phyloP scores from a whole-genome alignment of 2,888 invertebrate species.

The Coecobrya sp. region DNA sequence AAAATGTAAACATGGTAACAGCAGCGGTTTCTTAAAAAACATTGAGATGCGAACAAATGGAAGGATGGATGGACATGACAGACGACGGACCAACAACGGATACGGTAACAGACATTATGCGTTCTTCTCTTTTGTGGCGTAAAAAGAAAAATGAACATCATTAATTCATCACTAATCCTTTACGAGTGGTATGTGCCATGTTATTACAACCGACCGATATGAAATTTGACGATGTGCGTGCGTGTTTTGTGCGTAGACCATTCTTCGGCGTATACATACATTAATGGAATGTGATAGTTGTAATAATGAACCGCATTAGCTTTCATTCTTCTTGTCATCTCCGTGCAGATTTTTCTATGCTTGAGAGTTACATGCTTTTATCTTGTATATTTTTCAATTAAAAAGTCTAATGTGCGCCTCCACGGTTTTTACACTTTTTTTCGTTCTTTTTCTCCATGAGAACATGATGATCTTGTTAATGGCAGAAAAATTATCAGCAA shows the following conservation, averaged over 20 bases:
- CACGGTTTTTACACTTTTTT: conserved; percentile 21
- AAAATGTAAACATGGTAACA: conserved; percentile 34
- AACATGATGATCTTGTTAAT: neutral
- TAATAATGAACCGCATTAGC: conserved; percentile 42
- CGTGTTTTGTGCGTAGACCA: neutral
- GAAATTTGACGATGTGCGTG: neutral
- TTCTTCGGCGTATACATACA: neutral
- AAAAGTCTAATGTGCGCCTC: neutral
- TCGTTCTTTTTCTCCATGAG: conserved; percentile 39
- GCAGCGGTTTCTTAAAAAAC: neutral
- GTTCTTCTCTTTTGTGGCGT: neutral
- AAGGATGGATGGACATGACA: conserved; percentile 15
- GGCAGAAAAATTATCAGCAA: neutral
- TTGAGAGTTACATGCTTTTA: neutral
- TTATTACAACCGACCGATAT: neutral
- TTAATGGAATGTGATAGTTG: conserved; percentile 16
- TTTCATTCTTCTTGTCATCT: neutral
- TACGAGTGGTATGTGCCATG: neutral
- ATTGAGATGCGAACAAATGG: neutral
- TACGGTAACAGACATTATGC: neutral
- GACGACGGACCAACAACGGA: neutral
- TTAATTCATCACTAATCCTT: conserved; percentile 50
- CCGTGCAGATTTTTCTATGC: neutral
- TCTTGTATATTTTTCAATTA: conserved; percentile 47
- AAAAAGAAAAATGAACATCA: conserved; percentile 53